These are phyloP conservation scores for Aegithalos caudatus DNA, from an alignment of 2,113 vertebrate genomes.

Conservation along the genomic window DNA sequence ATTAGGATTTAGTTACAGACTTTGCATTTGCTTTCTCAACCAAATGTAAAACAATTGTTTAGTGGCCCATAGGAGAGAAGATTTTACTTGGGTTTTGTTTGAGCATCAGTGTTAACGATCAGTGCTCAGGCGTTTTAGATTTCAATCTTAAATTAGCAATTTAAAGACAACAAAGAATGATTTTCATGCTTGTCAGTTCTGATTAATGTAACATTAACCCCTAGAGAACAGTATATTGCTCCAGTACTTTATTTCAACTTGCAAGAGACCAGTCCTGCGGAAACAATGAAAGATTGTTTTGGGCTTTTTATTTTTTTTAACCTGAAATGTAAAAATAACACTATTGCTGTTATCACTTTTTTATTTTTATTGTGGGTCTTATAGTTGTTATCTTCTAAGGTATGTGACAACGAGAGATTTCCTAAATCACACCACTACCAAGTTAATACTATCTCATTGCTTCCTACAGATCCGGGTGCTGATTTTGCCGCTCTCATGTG, in stretches of 20 bases:
- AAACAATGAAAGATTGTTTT: constrained; percentile 1
- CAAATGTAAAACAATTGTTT: constrained; percentile 53
- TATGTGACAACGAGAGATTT: not conserved
- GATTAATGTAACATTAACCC: constrained; percentile 66
- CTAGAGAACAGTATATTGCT: constrained; percentile 34
- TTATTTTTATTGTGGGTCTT: not conserved
- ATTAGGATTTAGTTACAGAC: constrained; percentile 59
- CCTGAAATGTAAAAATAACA: not conserved
- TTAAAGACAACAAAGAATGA: constrained; percentile 65
- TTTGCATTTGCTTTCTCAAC: constrained; percentile 66
- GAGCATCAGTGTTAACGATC: constrained; percentile 48
- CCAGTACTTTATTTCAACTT: constrained; percentile 33
- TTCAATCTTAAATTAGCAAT: constrained; percentile 72
- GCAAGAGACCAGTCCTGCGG: not conserved
- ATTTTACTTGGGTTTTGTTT: constrained; percentile 45
- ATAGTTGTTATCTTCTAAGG: not conserved
- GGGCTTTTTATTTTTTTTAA: not conserved
- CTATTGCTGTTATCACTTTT: not conserved
- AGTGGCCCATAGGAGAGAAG: constrained; percentile 42
- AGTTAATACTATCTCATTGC: not conserved
- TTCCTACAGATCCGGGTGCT: not conserved
- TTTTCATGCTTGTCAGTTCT: constrained; percentile 68
- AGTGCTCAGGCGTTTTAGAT: constrained; percentile 61
- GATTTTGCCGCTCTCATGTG: not conserved
- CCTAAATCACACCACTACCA: not conserved